These are phyloP conservation scores for Sternotherus odoratus DNA, from an alignment of 2,797 vertebrate genomes.

Conservation along the genomic window DNA sequence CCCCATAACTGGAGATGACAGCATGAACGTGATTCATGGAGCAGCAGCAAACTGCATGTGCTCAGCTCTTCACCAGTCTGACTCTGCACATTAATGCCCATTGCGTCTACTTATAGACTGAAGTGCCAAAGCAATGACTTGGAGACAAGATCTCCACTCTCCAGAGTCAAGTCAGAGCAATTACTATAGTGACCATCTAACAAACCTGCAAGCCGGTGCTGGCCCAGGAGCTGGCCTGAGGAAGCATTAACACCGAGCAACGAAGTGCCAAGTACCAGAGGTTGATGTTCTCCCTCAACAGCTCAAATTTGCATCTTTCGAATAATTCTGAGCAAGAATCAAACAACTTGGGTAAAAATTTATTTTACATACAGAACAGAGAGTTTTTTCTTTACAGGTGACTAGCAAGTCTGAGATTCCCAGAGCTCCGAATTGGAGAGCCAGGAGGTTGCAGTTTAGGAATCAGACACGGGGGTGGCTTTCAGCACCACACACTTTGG, in stretches of 20 bases:
- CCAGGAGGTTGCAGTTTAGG: slow-evolving; percentile 62
- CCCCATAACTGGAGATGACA: no score
- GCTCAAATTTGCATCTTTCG: neutral
- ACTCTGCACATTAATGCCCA: neutral
- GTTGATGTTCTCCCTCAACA: neutral
- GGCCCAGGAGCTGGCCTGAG: neutral
- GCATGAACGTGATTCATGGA: neutral
- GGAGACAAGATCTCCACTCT: neutral
- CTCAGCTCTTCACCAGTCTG: neutral
- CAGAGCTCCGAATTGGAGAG: slow-evolving; percentile 64
- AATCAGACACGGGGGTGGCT: slow-evolving; percentile 39
- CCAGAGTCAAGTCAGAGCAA: neutral
- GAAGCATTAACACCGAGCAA: neutral
- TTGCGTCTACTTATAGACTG: neutral
- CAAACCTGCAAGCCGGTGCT: neutral
- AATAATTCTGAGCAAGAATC: slow-evolving; percentile 17
- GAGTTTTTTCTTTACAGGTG: slow-evolving; percentile 47
- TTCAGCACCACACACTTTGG: slow-evolving; percentile 34
- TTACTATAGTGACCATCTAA: neutral
- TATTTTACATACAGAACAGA: slow-evolving; percentile 82
- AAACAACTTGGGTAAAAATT: slow-evolving; percentile 80
- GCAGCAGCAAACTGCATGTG: neutral
- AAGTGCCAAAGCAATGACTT: neutral
- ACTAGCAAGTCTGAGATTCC: slow-evolving; percentile 56
- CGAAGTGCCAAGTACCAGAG: neutral